Base-by-base conservation (phyloP, 2,113 vertebrate species). In the Siphamia tubifer region DNA sequence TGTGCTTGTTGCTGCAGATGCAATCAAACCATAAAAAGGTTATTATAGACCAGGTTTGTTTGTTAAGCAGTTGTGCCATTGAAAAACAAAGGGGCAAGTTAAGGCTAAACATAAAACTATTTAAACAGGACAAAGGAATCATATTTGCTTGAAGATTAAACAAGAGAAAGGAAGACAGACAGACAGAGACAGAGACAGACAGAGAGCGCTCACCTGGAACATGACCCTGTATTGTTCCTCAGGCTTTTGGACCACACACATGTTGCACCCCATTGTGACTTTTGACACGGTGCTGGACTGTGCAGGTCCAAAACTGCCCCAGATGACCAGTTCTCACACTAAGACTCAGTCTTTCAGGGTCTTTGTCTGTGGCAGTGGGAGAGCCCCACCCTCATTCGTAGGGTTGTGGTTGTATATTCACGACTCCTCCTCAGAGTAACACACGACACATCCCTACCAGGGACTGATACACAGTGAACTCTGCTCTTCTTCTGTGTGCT, bases 211-310 rank as follows among this genome's bases (percentile, higher is more conserved):
- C 90, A 96, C 95, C 95, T 96, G 95, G 79, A 96, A 94, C 95
- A 95, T 95, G 74, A 96, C 94, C 87, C 94, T 91, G 93, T 95
- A 96, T 74, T 96, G 95, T 64, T 96, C 95, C 90, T 96, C 95
- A 0, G 95, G 94, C 60, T 95, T 94, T 82, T 94, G 94, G 64
- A 95, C 94, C 86, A 96, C 94, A 80, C 95, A 96, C 95, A 96
- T 96, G 91, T 96, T 96, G 85, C 95, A 96, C 77, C 95, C 95
- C 95, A 96, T 96, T 65, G 82, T 83, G 80, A 47, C 69, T 54
- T 15, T 25, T 6, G 47, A 73, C 35, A 17, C 32, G 12, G 56
- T 31, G 66, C 20, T 2, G 40, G 47, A 62, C 67, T 32, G 32
- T 45, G 40, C 48, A 5, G 61, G 56, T 83, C 61, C 62, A 74